Conservation (phyloP, 1,140 invertebrate species). For the Nomia melanderi region DNA sequence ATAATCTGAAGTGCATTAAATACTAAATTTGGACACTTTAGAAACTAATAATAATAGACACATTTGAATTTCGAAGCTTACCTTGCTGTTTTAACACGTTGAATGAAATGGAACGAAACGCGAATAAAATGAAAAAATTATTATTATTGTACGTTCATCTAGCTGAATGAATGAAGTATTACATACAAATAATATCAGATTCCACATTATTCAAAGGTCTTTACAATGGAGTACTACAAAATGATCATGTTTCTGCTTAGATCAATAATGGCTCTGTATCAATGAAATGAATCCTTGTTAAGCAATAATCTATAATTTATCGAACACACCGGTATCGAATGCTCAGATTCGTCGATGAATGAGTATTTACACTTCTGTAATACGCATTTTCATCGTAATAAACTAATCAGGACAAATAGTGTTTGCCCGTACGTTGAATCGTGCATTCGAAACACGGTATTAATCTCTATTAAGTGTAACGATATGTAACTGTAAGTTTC, state of each 20-base stretch:
- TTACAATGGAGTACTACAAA: not conserved
- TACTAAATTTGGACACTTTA: too few relatives aligned
- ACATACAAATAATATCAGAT: not conserved
- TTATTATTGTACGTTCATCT: too few relatives aligned
- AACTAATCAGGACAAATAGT: conserved; percentile 27
- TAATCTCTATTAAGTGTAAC: not conserved
- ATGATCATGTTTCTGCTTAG: not conserved
- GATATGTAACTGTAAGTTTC: not conserved
- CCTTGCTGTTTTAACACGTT: too few relatives aligned
- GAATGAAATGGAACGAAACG: too few relatives aligned
- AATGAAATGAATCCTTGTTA: conserved; percentile 17
- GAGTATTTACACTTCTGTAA: conserved; percentile 6
- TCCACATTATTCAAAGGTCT: not conserved
- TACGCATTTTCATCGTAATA: conserved; percentile 2
- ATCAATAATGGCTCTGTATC: not conserved
- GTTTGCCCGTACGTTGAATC: not conserved
- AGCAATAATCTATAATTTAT: conserved; percentile 33
- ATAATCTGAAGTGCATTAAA: too few relatives aligned
- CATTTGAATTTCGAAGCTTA: too few relatives aligned
- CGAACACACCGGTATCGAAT: not conserved
- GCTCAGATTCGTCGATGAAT: not conserved
- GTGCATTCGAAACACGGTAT: not conserved
- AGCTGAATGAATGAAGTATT: too few relatives aligned
- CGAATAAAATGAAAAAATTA: too few relatives aligned
- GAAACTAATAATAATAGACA: too few relatives aligned